phyloP scores from a whole-genome alignment of 2,888 invertebrate genomes.

The Aporophyla lueneburgensis region DNA sequence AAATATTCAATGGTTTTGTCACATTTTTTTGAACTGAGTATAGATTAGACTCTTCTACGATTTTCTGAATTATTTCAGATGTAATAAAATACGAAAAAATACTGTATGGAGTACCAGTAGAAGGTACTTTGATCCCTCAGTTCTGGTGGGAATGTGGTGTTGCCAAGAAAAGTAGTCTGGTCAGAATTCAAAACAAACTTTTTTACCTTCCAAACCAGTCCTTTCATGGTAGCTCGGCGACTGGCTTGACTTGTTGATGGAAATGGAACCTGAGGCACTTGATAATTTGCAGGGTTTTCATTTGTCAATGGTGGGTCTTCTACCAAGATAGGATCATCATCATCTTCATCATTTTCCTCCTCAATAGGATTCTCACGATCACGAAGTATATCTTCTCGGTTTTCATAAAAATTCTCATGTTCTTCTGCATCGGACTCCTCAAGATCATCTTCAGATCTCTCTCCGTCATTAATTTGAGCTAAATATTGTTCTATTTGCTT shows the following conservation, averaged over 20 bases:
- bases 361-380: slow-evolving; percentile 70
- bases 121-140: slow-evolving; percentile 70
- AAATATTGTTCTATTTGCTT: slow-evolving; percentile 71
- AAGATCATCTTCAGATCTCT: slow-evolving; percentile 70
- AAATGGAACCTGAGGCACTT: slow-evolving; percentile 71
- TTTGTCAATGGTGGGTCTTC: slow-evolving; percentile 69
- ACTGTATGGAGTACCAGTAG: slow-evolving; percentile 68
- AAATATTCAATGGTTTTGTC: slow-evolving; percentile 52
- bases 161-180: slow-evolving; percentile 72
- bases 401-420: slow-evolving; percentile 69
- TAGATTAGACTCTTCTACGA: slow-evolving; percentile 65
- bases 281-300: slow-evolving; percentile 63
- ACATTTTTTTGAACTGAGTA: slow-evolving; percentile 68
- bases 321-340: slow-evolving; percentile 67
- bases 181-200: slow-evolving; percentile 71
- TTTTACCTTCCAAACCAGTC: slow-evolving; percentile 71
- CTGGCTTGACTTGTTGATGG: slow-evolving; percentile 71
- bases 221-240: slow-evolving; percentile 70
- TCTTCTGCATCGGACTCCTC: slow-evolving; percentile 70
- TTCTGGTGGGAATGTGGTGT: slow-evolving; percentile 71
- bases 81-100: slow-evolving; percentile 63
- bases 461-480: slow-evolving; percentile 68
- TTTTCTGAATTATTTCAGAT: slow-evolving; percentile 63
- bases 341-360: slow-evolving; percentile 67
- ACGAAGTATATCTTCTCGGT: slow-evolving; percentile 69